phyloP scores from a whole-genome alignment of 2,113 vertebrate species.

The Anser brachyrhynchus region DNA sequence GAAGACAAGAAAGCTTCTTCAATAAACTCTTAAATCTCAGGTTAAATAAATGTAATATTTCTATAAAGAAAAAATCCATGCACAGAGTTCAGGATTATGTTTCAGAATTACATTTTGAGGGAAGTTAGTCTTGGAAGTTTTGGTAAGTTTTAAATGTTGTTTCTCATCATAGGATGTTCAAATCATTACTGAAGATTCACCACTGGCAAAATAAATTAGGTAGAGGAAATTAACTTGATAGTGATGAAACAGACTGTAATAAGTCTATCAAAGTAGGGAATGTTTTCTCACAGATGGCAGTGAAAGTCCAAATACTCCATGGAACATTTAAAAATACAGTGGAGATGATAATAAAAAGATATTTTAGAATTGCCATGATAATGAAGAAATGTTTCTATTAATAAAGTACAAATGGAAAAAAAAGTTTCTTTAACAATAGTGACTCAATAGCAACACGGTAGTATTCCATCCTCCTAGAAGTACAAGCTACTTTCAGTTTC shows the following conservation, averaged over 20 bases:
- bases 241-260: neutral
- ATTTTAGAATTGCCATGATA: neutral
- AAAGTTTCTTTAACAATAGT: neutral
- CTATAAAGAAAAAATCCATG: constrained; percentile 14
- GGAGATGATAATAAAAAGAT: neutral
- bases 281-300: neutral
- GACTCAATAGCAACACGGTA: neutral
- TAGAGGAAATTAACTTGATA: constrained; percentile 15
- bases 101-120: neutral
- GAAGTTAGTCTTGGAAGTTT: neutral
- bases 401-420: neutral
- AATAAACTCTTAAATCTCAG: neutral
- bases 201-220: neutral
- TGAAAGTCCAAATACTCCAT: neutral
- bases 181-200: constrained; percentile 5
- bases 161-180: neutral
- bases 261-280: neutral
- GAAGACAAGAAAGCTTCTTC: neutral
- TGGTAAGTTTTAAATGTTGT: constrained; percentile 16
- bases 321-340: neutral
- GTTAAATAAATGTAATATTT: neutral
- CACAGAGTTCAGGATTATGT: neutral
- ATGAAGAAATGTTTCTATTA: neutral
- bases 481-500: neutral
- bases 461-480: neutral